phyloP scores from a whole-genome alignment of 2,113 vertebrate genomes.

The Ptyas mucosa region DNA sequence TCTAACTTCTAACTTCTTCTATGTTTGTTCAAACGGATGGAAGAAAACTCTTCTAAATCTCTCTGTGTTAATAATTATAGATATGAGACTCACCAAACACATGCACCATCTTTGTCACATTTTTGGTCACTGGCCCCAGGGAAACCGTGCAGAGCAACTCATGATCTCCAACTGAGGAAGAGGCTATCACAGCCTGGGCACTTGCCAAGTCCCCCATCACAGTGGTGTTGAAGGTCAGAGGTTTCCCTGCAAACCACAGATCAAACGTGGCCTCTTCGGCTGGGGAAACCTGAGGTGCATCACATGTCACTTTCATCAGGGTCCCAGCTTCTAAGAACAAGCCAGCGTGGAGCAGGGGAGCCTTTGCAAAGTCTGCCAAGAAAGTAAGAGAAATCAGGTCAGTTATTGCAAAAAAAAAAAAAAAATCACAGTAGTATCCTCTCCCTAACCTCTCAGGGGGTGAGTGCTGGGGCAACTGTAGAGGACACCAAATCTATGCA shows the following conservation, averaged over 20 bases:
- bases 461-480: neutral
- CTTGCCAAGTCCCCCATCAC: fast-evolving
- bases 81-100: constrained; percentile 52
- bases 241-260: constrained; percentile 4
- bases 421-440: neutral
- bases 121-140: neutral
- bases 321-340: neutral
- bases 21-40: too few relatives aligned
- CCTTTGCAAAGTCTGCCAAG: neutral
- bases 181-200: neutral
- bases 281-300: constrained; percentile 42
- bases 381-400: neutral
- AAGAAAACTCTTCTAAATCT: neutral
- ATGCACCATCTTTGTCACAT: fast-evolving
- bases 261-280: constrained; percentile 32
- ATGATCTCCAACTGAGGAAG: fast-evolving
- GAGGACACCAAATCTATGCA: neutral
- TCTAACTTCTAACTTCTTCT: too few relatives aligned
- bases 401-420: neutral
- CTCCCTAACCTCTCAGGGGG: neutral
- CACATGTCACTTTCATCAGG: neutral
- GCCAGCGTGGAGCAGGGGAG: neutral
- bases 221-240: fast-evolving
- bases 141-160: constrained; percentile 6
- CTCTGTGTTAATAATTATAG: too few relatives aligned